These are phyloP conservation scores for Phaonia tiefii DNA, from an alignment of 2,888 invertebrate genomes.

Conservation along the genomic window DNA sequence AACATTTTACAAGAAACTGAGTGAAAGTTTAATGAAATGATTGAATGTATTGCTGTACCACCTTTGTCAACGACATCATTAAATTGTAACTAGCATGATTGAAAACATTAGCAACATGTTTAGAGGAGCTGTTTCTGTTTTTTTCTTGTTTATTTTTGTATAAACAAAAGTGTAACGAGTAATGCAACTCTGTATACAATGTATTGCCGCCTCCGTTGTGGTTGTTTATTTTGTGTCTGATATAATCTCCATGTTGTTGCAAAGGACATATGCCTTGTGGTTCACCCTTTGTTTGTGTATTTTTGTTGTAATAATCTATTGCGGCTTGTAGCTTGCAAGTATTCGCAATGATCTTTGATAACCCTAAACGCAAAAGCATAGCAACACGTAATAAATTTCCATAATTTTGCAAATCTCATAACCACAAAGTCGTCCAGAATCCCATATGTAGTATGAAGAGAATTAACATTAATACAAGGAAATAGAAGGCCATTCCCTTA, in stretches of 20 bases:
- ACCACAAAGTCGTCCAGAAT: slow-evolving; percentile 55
- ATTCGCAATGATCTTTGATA: slow-evolving; percentile 44
- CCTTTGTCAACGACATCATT: too few relatives aligned
- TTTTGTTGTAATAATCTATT: too few relatives aligned
- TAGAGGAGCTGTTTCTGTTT: too few relatives aligned
- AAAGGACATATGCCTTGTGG: too few relatives aligned
- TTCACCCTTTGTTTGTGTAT: background rate
- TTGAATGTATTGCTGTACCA: background rate
- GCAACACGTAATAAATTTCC: slow-evolving; percentile 42
- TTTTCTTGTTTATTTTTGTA: background rate
- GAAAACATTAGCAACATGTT: too few relatives aligned
- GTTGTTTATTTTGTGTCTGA: background rate
- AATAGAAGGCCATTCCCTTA: background rate
- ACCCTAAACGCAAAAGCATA: slow-evolving; percentile 39
- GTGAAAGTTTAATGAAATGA: slow-evolving; percentile 33
- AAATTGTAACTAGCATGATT: too few relatives aligned
- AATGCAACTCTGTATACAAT: too few relatives aligned
- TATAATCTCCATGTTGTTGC: too few relatives aligned
- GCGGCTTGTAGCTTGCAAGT: too few relatives aligned
- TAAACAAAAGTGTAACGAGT: too few relatives aligned
- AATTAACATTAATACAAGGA: background rate
- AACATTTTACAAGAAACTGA: background rate
- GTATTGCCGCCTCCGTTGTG: background rate
- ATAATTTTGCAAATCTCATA: slow-evolving; percentile 36
- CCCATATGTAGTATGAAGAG: slow-evolving; percentile 11